Base-by-base conservation (phyloP, 2,888 invertebrate genomes). In the Cerastis rubricosa region DNA sequence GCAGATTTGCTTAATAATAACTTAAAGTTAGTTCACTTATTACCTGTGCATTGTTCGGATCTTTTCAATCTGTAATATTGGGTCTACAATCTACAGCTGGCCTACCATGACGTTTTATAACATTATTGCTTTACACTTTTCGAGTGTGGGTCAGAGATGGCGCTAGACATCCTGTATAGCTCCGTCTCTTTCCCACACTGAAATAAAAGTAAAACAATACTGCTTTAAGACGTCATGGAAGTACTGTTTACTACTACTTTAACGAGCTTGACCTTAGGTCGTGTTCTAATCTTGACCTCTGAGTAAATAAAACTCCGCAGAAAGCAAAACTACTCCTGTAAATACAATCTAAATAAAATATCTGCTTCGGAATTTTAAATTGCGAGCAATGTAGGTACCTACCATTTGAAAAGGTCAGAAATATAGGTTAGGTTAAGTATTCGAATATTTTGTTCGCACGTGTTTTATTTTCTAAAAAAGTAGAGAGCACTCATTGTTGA, bases 331-430 rank as follows among this genome's bases (percentile, higher is more conserved):
- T 66, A 70, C 35, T 74, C 49, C 29, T 2, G 61, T 59, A 76
- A 77, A 73, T n/a, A 61, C 12, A 54, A 77, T 66, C 47, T 76
- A 47, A 74, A 71, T 72, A 77, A 84, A 84, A 81, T 78, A 78
- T 76, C 45, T 8, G 8, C 25, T 47, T 64, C 43, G 25, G 71
- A 63, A 74, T 84, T 84, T 85, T 40, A 71, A 71, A 76, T 71
- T 68, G 59, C 68, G 43, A 74, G 51, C 57, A 64, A 69, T 65
- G 59, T 61, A n/a, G n/a, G n/a, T n/a, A n/a, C n/a, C n/a, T n/a
- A 73, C 69, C 43, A 66, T 70, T 78, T 71, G 47, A 29, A n/a
- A 65, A 76, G 77, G 54, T 66, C 40, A 66, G 8, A 61, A 70
- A 76, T 67, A 63, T 76, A 57, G 69, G 80, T 70, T 61, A 70